Percentiles rank a stretch among this genome's conserved stretches.
phyloP scores from a whole-genome alignment of 37 sponge, comb jelly and placozoan species.

The Aphrocallistes beatrix region DNA sequence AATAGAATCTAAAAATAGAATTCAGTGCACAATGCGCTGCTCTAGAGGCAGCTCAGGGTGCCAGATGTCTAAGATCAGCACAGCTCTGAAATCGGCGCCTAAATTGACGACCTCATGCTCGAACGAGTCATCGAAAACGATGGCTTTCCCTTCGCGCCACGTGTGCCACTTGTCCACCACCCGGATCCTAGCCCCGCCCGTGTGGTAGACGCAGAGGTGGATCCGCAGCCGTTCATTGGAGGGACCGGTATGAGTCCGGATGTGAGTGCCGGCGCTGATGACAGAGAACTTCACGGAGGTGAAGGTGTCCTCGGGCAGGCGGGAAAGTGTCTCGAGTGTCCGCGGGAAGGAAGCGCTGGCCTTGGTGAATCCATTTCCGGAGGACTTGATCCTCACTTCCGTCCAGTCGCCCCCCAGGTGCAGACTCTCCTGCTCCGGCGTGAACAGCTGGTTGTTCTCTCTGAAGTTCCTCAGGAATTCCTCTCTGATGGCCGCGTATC shows the following conservation, averaged over 20 bases:
- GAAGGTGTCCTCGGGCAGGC: conserved; percentile 26
- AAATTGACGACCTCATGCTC: conserved; percentile 75
- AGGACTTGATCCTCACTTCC: conserved; percentile 62
- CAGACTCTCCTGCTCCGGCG: conserved; percentile 66
- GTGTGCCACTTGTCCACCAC: conserved; percentile 66
- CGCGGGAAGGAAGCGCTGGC: conserved; percentile 44
- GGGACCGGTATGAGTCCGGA: conserved; percentile 77
- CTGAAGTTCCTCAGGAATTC: conserved; percentile 43
- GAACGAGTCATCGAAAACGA: conserved; percentile 84
- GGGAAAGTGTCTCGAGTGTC: conserved; percentile 40
- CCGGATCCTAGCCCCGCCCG: conserved; percentile 66
- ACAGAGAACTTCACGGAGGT: conserved; percentile 80
- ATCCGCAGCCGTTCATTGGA: conserved; percentile 73
- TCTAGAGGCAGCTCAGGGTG: conserved; percentile 64
- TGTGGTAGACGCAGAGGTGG: conserved; percentile 59
- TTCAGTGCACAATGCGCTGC: conserved; percentile 55
- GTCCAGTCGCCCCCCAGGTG: conserved; percentile 84
- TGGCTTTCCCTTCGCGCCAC: conserved; percentile 70
- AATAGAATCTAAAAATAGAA: background rate
- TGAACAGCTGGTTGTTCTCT: conserved; percentile 44
- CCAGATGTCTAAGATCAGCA: conserved; percentile 81
- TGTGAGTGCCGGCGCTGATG: conserved; percentile 74
- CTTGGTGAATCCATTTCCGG: conserved; percentile 59
- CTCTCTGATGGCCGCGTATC: conserved; percentile 35
- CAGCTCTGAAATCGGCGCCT: conserved; percentile 45